These are phyloP conservation scores for Jacana jacana DNA, from an alignment of 2,113 vertebrate genomes.

Conservation along the genomic window DNA sequence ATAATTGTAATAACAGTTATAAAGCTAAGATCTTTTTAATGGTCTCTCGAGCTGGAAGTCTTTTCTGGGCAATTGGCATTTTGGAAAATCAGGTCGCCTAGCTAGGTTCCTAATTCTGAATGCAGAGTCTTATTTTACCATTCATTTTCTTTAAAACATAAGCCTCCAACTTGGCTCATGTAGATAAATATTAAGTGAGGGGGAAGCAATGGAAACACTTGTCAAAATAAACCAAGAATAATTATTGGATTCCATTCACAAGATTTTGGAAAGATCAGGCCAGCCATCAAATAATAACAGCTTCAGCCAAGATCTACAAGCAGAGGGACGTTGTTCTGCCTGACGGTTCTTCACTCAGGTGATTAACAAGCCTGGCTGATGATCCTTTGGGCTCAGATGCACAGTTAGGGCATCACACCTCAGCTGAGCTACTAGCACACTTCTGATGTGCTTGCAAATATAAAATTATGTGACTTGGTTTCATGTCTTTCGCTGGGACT, in stretches of 20 bases:
- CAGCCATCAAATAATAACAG: conserved; percentile 13
- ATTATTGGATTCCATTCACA: conserved; percentile 47
- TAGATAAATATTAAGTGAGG: conserved; percentile 36
- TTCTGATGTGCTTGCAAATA: not conserved
- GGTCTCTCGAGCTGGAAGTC: conserved; percentile 15
- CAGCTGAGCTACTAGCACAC: not conserved
- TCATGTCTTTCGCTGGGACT: not conserved
- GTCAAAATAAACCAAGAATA: conserved; percentile 61
- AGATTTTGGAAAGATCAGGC: conserved; percentile 26
- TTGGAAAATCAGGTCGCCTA: conserved; percentile 33
- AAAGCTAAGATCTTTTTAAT: conserved; percentile 8
- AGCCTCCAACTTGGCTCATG: conserved; percentile 38
- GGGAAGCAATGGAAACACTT: conserved; percentile 51
- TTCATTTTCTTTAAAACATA: conserved; percentile 52
- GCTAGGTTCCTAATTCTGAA: conserved; percentile 24
- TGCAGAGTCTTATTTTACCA: conserved; percentile 19
- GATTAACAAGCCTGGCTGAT: conserved; percentile 37
- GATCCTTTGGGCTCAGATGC: conserved; percentile 12
- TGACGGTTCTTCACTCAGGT: not conserved
- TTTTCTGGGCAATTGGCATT: conserved; percentile 40
- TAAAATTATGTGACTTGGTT: conserved; percentile 1
- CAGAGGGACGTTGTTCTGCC: not conserved
- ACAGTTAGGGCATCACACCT: not conserved
- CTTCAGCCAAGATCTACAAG: conserved; percentile 41
- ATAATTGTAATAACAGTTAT: conserved; percentile 41